Base-by-base conservation (phyloP, 1,140 invertebrate species). In the Odontomachus brunneus region DNA sequence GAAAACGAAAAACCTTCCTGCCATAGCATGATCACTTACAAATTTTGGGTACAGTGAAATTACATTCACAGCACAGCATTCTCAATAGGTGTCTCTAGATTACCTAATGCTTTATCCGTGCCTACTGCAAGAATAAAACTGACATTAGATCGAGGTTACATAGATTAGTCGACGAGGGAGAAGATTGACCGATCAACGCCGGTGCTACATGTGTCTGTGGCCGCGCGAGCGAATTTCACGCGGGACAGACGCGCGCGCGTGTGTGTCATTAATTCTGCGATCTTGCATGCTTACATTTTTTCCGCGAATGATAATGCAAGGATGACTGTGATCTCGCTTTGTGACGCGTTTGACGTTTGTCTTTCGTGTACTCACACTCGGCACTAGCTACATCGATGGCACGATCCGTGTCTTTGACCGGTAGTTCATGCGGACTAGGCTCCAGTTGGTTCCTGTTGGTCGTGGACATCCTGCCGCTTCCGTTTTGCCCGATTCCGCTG, bases 371-470 rank as follows among this genome's bases (percentile, higher is more conserved):
- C 93, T 94, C 91, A 95, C 94, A 84, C 83, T 94, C 93, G 38
- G 93, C 94, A 92, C 91, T 94, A 84, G 91, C 89, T 88, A 95
- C 90, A 89, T 95, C 94, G 55, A 94, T 93, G 55, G 89, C 88
- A 82, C 90, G 90, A 89, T 94, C 92, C 14, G 92, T 93, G 75
- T 94, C 93, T 91, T 94, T 94, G 17, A 94, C 92, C 67, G 94
- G 92, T 78, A 94, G 84, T 74, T 95, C 94, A 78, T 94, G 93
- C 17, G 93, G 93, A 82, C 92, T 94, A 3, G 92, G 92, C 44
- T 94, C 94, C 15, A 94, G 85, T 84, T 93, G 93, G 84, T 91
- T 93, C 15, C 91, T 89, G 86, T 83, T 94, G 1, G 88, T 24
- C 12, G 78, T 49, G 9, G 88, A 90, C 48, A 92, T 78, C 65